These are phyloP conservation scores for Drosophila nigricruria DNA, from an alignment of 2,888 invertebrate species.

Conservation along the genomic window DNA sequence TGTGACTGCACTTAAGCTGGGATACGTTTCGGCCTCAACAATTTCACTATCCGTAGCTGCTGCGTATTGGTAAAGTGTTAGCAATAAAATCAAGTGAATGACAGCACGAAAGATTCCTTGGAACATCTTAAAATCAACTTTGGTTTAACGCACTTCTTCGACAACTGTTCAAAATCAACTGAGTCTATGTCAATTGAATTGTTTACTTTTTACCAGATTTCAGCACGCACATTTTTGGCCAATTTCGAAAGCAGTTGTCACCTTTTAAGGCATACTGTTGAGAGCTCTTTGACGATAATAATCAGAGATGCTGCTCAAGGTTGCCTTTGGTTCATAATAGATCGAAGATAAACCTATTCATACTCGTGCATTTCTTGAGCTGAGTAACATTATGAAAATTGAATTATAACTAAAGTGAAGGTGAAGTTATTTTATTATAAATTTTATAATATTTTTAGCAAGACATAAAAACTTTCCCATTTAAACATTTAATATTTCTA, in stretches of 20 bases:
- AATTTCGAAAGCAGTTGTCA: slow-evolving; percentile 60
- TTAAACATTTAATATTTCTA: not conserved
- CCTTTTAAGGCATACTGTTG: slow-evolving; percentile 53
- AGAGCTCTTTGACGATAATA: slow-evolving; percentile 48
- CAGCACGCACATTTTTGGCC: slow-evolving; percentile 7
- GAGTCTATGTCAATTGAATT: slow-evolving; percentile 27
- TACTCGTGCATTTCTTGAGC: slow-evolving; percentile 7
- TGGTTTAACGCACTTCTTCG: slow-evolving; percentile 3
- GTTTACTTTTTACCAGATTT: slow-evolving; percentile 41
- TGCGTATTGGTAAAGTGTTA: slow-evolving; percentile 19
- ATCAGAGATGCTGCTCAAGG: slow-evolving; percentile 46
- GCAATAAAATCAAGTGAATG: slow-evolving; percentile 16
- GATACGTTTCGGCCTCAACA: slow-evolving; percentile 50
- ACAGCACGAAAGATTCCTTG: slow-evolving; percentile 6
- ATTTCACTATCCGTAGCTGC: slow-evolving; percentile 63
- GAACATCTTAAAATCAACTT: slow-evolving; percentile 24
- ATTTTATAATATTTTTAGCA: not conserved
- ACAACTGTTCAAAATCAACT: slow-evolving; percentile 41
- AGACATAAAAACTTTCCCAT: too few relatives aligned
- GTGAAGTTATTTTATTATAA: not conserved
- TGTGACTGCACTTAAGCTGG: slow-evolving; percentile 6
- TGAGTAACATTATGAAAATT: slow-evolving; percentile 17
- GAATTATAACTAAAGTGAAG: not conserved
- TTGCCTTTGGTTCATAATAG: slow-evolving; percentile 16
- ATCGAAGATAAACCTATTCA: slow-evolving; percentile 16